Conservation (phyloP, 2,888 invertebrate genomes). For the Dyspetes luteomarginatus region DNA sequence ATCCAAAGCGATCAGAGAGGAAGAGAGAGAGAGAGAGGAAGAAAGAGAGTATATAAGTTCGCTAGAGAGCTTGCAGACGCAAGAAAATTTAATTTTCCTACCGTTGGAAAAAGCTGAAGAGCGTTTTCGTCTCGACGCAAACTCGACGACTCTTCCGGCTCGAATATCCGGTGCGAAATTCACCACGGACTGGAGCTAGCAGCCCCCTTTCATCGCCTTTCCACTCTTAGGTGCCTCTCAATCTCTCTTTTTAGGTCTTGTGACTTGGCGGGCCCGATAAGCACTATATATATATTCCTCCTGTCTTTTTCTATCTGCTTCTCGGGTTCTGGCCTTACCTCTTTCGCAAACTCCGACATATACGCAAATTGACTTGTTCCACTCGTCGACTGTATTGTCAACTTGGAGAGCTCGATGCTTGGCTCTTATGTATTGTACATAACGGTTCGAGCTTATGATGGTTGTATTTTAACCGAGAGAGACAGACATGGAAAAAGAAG, state of each 20-base stretch:
- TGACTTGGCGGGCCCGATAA: constrained; percentile 51
- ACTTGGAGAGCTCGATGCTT: constrained; percentile 20
- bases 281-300: constrained; percentile 22
- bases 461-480: no score
- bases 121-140: constrained; percentile 51
- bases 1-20: constrained; percentile 10
- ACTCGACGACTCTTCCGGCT: constrained; percentile 62
- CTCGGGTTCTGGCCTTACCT: no score
- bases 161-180: constrained; percentile 65
- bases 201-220: neutral
- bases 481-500: no score
- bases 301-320: neutral
- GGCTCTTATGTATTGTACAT: no score
- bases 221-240: constrained; percentile 47
- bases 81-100: constrained; percentile 66
- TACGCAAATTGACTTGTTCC: constrained; percentile 34
- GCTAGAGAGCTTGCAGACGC: constrained; percentile 52
- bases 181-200: constrained; percentile 39
- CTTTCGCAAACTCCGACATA: constrained; percentile 20
- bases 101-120: constrained; percentile 53
- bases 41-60: constrained; percentile 23
- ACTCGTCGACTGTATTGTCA: constrained; percentile 19
- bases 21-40: neutral
- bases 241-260: constrained; percentile 47
- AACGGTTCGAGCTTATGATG: no score